Evolutionary conservation across 2,888 invertebrate species (phyloP), one percentile per base, ranked within the genome.

Genomic region (Plutella xylostella): DNA sequence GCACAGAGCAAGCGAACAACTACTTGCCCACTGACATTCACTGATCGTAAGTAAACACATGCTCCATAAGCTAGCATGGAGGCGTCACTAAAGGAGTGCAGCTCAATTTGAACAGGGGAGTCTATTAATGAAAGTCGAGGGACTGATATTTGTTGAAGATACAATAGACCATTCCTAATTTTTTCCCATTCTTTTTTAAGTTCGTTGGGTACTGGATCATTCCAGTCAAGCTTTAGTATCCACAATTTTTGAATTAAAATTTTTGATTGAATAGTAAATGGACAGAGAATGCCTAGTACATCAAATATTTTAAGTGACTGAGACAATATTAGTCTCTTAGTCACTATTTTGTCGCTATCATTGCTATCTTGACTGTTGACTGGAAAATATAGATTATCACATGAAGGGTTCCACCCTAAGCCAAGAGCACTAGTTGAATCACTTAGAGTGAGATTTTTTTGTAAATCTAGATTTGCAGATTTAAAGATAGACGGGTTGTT

Each of bases 401-500:
- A 21, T 6, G 31, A 18, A 14, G 55, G 51, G 28, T 39, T 42
- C 56, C 57, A 57, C 4, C 49, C 43, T 11, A 51, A 9, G 28
- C 51, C 49, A 25, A 52, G 20, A 9, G 48, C 49, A 18, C 38
- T 47, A 1, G n/a, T n/a, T n/a, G n/a, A n/a, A n/a, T n/a, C n/a
- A n/a, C n/a, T n/a, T n/a, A n/a, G n/a, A n/a, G n/a, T n/a, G n/a
- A n/a, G n/a, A n/a, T n/a, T n/a, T n/a, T n/a, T n/a, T n/a, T n/a
- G n/a, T n/a, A n/a, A n/a, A n/a, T n/a, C n/a, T n/a, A n/a, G n/a
- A n/a, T 18, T n/a, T 12, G 34, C 17, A 11, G 12, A 5, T 25
- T 31, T 11, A 15, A 48, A 40, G 3, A 43, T 28, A 17, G 15
- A 12, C 12, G 33, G 30, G 15, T 12, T 1, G 25, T 48, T 48